Base-by-base conservation (phyloP, 2,888 invertebrate genomes). In the Biston betularia region DNA sequence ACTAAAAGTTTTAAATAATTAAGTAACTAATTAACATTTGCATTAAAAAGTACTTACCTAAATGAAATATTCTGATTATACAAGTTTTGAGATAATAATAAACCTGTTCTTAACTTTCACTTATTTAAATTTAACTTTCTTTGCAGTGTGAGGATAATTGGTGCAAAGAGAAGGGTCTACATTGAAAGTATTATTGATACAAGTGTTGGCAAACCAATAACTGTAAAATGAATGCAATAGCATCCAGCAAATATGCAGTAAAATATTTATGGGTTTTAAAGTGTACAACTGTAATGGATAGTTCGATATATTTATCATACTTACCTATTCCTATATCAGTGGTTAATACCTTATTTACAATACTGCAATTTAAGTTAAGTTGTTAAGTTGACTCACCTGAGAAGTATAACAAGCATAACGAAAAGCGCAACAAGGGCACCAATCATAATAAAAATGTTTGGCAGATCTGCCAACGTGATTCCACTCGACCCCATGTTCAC, bases 391-490 rank as follows among this genome's bases (percentile, higher is more conserved):
- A 85, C 94, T 91, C 84, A 96, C 96, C 96, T 96, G 89, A 96
- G 95, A 75, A 96, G 95, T 85, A 96, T 96, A 77, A 97, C 94
- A 80, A 96, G 95, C 95, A 96, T 96, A 71, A 95, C 95, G 89
- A 96, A 96, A 81, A 96, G 95, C 85, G 96, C 96, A 81, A 96
- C 94, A 67, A 96, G 90, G 70, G 96, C 96, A 56, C 96, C 96
- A 75, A 96, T 94, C 88, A 96, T 96, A 78, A 96, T 96, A 89
- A 96, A 95, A 87, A 96, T 96, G 90, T 96, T 96, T 79, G 96
- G 95, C 89, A 96, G 93, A 88, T 96, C 96, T 71, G 96, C 96
- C 84, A 96, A 94, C 72, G 96, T 96, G 76, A 96, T 93, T 52
- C 89, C 91, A 1, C 88, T 84, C n/a, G 92, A 85, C 71, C 93